Evolutionary conservation across 2,797 vertebrate species (phyloP).

Genomic region (Fundulus diaphanus): DNA sequence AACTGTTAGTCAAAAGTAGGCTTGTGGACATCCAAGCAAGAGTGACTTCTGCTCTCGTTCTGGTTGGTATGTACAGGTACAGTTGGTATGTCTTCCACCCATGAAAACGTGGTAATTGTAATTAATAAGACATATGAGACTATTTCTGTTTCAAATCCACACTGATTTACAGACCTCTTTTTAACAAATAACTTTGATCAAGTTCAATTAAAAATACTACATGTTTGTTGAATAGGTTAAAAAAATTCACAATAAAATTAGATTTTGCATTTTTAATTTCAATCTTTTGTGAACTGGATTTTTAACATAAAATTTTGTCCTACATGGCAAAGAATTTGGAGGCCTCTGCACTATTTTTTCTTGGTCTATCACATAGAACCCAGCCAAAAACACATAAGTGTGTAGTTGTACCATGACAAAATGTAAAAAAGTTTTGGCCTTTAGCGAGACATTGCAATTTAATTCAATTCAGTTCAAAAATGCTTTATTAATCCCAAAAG

Average conservation of each 20-base stretch:
- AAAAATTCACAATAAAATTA: not conserved
- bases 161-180: not conserved
- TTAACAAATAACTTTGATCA: not conserved
- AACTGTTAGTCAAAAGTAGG: not conserved
- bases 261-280: not conserved
- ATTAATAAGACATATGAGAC: not conserved
- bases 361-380: no score
- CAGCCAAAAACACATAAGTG: no score
- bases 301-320: not conserved
- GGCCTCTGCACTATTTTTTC: not conserved
- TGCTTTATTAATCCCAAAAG: no score
- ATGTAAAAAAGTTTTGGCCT: no score
- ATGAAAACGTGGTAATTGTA: not conserved
- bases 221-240: not conserved
- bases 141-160: not conserved
- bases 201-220: not conserved
- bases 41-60: not conserved
- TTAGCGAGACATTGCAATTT: no score
- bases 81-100: no score
- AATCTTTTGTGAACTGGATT: no score
- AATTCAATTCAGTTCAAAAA: no score
- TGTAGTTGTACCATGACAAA: no score
- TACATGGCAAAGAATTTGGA: not conserved
- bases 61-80: no score
- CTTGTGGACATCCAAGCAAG: not conserved